phyloP scores from a whole-genome alignment of 2,888 invertebrate species.

The Liposcelis brunnea region DNA sequence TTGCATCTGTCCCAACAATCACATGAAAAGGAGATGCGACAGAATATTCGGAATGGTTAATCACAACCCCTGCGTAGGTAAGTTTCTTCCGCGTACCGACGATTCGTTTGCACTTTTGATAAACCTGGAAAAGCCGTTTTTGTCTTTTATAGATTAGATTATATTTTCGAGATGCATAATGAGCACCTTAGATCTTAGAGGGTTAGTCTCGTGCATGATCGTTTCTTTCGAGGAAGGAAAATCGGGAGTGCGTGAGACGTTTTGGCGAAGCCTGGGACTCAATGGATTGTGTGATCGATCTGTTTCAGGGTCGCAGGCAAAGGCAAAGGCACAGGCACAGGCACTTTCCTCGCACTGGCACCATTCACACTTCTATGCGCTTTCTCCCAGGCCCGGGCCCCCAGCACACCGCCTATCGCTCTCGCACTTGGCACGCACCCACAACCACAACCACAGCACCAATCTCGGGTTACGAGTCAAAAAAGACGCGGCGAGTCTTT shows the following conservation, averaged over 20 bases:
- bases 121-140: too few relatives aligned
- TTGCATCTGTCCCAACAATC: conserved; percentile 81
- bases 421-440: background rate
- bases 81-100: conserved; percentile 32
- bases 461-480: background rate
- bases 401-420: background rate
- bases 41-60: conserved; percentile 76
- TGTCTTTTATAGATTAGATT: too few relatives aligned
- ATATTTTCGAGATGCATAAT: too few relatives aligned
- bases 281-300: background rate
- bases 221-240: too few relatives aligned
- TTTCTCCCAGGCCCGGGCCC: background rate
- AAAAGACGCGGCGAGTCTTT: conserved; percentile 1
- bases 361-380: background rate
- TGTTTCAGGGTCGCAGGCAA: background rate
- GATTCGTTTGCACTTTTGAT: too few relatives aligned
- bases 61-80: conserved; percentile 88
- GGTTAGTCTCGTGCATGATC: too few relatives aligned
- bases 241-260: too few relatives aligned
- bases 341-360: background rate
- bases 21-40: conserved; percentile 75
- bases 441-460: background rate
- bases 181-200: too few relatives aligned
- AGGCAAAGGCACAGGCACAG: background rate
- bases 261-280: too few relatives aligned